Base-by-base conservation (phyloP, 2,113 vertebrate genomes). In the Oncorhynchus keta region DNA sequence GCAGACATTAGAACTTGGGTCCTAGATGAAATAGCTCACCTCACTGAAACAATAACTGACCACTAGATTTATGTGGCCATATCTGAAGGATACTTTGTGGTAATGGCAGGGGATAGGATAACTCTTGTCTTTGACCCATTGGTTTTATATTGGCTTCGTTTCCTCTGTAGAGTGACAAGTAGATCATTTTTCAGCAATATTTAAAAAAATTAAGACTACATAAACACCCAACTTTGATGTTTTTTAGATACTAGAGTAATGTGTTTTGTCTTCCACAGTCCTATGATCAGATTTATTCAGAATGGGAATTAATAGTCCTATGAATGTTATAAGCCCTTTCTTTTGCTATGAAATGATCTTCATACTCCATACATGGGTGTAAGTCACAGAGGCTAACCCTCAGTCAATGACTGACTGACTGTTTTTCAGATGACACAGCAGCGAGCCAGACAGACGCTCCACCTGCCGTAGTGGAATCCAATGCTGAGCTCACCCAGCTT, bases 341-440 rank as follows among this genome's bases (percentile, higher is more conserved):
- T 57, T 4, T 57, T 57, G 16, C 55, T 57, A 57, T 57, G 55
- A 5, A 20, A 57, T 20, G 1, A 20, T 14, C 16, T 14, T 6
- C 55, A 57, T 20, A 57, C 7, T 8, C n/a, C n/a, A n/a, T 62
- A 2, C 59, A 62, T 22, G n/a, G n/a, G 18, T 62, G 59, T 62
- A 16, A 62, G 5, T 8, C 20, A n/a, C 20, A 22, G 18, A n/a
- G 59, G 6, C 59, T 11, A 62, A 62, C n/a, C n/a, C 7, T 62
- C 59, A 22, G 59, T 22, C 18, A 62, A 22, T 22, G n/a, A 22
- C n/a, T 9, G 59, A 45, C 59, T 9, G 6, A 32, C 30, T 24
- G 59, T 62, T 76, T 82, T 82, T 70, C 84, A 91, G 89, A 84
- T 67, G 81, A 88, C 67, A 73, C 65, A 13, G 69, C 70, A 35